Evolutionary conservation across 2,113 vertebrate species (phyloP), one percentile per base, ranked within the genome.

Genomic region (Procapra przewalskii): DNA sequence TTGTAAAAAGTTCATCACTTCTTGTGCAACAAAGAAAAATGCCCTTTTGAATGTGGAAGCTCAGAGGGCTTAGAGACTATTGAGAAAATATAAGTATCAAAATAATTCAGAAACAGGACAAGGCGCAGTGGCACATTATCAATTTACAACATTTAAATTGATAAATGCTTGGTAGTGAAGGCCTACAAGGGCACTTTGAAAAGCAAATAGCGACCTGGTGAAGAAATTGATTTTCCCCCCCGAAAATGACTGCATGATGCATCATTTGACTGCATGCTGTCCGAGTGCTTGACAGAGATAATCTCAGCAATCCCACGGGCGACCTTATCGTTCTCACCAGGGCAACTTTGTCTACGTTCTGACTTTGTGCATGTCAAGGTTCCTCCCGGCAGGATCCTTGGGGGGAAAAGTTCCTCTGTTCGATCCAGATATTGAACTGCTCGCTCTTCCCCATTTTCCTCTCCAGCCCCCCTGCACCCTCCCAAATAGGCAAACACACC

Each of bases 261-360:
- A 99, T 99, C 99, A 99, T 99, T 99, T 99, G 99, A 99, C 99
- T 99, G 99, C 99, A 98, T 99, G 99, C 99, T 99, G 99, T 99
- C 99, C 99, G 99, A 99, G 99, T 99, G 99, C 99, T 99, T 99
- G 99, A 99, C 99, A 99, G 99, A 99, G 99, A 99, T 99, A 99
- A 99, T 99, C 99, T 99, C 98, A 98, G 98, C 99, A 99, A 99
- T 99, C 99, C 99, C 99, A 98, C 97, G 99, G 99, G 99, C 99
- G 99, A 99, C 99, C 99, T 99, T 99, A 99, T 99, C 99, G 98
- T 99, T 98, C 99, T 98, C 99, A 98, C 98, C 99, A 99, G 99
- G 99, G 99, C 99, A 99, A 99, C 99, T 98, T 99, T 99, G 98
- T 99, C 99, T 99, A 97, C 99, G 98, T 98, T 98, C 98, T 99